Evolutionary conservation across 2,888 invertebrate genomes (phyloP).

Genomic region (Apamea epomidion): DNA sequence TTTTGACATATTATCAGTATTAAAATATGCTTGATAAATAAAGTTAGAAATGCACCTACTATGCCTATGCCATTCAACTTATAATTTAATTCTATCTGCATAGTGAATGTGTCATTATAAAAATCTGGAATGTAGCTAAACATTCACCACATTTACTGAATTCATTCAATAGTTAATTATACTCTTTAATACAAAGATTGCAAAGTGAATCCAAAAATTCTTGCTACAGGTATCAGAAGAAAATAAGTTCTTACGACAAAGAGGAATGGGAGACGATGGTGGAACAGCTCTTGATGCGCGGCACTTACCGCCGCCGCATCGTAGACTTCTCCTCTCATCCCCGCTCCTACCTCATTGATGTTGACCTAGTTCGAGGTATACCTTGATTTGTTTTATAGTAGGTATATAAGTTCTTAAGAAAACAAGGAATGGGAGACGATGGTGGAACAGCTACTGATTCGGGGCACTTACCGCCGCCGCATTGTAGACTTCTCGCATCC

Average conservation of each 20-base stretch:
- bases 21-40: no score
- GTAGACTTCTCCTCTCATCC: slow-evolving; percentile 95
- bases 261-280: slow-evolving; percentile 99
- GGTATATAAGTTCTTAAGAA: slow-evolving; percentile 96
- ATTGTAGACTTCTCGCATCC: slow-evolving; percentile 96
- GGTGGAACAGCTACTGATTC: slow-evolving; percentile 93
- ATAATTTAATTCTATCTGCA: background rate
- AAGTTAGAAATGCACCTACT: background rate
- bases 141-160: background rate
- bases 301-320: slow-evolving; percentile 92
- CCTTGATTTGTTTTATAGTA: slow-evolving; percentile 6
- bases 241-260: slow-evolving; percentile 99
- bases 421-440: slow-evolving; percentile 99
- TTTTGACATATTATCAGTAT: no score
- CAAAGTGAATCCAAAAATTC: background rate
- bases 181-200: background rate
- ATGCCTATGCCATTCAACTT: background rate
- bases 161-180: background rate
- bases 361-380: slow-evolving; percentile 98
- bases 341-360: slow-evolving; percentile 98
- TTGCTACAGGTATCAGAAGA: slow-evolving; percentile 95
- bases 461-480: slow-evolving; percentile 89
- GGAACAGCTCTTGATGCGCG: slow-evolving; percentile 92
- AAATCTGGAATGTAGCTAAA: background rate
- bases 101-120: background rate